These are phyloP conservation scores for Rhagoletis pomonella DNA, from an alignment of 1,140 invertebrate genomes.

Conservation along the genomic window DNA sequence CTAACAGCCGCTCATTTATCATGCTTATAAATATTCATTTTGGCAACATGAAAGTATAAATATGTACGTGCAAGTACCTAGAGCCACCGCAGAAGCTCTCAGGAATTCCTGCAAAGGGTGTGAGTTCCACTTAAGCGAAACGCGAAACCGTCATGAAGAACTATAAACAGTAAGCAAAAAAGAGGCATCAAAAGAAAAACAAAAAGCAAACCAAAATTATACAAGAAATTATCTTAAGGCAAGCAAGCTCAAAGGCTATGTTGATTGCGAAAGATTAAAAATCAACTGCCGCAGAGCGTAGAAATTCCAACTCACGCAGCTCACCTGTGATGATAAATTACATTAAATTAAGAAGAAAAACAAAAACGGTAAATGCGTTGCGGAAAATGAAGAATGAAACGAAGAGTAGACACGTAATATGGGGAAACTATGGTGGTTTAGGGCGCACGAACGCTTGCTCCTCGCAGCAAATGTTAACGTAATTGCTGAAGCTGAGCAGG, in stretches of 20 bases:
- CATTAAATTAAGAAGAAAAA: constrained; percentile 66
- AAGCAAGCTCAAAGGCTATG: constrained; percentile 25
- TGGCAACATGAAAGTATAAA: constrained; percentile 55
- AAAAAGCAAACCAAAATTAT: neutral
- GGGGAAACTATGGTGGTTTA: neutral
- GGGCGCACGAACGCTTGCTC: neutral
- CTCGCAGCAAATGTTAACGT: neutral
- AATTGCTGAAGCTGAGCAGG: neutral
- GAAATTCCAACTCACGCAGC: constrained; percentile 57
- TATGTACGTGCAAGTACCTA: too few relatives aligned
- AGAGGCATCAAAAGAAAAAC: neutral
- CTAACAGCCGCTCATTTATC: constrained; percentile 65
- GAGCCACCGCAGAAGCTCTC: too few relatives aligned
- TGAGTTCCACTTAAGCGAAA: neutral
- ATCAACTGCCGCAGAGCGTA: constrained; percentile 71
- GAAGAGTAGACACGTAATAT: neutral
- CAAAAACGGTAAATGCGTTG: neutral
- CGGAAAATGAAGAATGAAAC: neutral
- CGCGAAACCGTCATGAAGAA: neutral
- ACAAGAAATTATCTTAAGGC: constrained; percentile 36
- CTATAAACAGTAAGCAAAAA: neutral
- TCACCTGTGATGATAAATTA: constrained; percentile 68
- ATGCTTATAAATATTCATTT: constrained; percentile 74
- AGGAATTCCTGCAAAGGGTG: neutral
- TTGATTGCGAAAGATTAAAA: constrained; percentile 73